Evolutionary conservation across 2,797 vertebrate species (phyloP).

Genomic region (Garrulus glandarius): DNA sequence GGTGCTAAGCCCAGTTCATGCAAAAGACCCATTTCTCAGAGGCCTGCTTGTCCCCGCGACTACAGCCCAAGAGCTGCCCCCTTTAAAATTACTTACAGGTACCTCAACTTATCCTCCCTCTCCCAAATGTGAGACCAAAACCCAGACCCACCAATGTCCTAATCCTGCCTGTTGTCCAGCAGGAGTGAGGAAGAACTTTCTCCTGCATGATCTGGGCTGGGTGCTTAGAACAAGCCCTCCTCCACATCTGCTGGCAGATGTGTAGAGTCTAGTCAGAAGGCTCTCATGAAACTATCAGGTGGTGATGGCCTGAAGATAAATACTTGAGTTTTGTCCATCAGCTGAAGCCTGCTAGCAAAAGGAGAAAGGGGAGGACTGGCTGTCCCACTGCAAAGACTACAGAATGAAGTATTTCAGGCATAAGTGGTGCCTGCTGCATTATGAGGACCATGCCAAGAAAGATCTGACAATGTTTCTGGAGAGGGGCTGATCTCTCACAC

Average conservation of each 20-base stretch:
- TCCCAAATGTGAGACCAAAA: neutral
- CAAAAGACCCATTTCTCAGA: neutral
- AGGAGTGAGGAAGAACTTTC: neutral
- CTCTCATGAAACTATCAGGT: neutral
- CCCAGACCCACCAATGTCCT: neutral
- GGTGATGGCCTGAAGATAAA: neutral
- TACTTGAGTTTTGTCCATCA: neutral
- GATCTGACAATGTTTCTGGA: neutral
- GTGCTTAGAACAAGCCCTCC: neutral
- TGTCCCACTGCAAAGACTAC: neutral
- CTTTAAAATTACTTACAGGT: neutral
- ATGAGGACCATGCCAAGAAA: neutral
- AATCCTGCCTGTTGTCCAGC: neutral
- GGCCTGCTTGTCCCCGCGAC: neutral
- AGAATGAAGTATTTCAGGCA: neutral
- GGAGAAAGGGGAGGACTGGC: neutral
- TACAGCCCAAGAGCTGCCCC: neutral
- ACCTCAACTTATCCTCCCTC: neutral
- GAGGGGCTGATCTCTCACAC: neutral
- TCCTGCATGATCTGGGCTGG: neutral
- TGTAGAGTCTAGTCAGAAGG: neutral
- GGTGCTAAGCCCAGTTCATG: neutral
- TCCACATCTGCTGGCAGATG: neutral
- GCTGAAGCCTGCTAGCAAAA: neutral
- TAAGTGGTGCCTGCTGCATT: neutral